Percentiles rank a stretch among this genome's conserved stretches.
Evolutionary conservation across 2,888 invertebrate species (phyloP).

Genomic region (Thera britannica): DNA sequence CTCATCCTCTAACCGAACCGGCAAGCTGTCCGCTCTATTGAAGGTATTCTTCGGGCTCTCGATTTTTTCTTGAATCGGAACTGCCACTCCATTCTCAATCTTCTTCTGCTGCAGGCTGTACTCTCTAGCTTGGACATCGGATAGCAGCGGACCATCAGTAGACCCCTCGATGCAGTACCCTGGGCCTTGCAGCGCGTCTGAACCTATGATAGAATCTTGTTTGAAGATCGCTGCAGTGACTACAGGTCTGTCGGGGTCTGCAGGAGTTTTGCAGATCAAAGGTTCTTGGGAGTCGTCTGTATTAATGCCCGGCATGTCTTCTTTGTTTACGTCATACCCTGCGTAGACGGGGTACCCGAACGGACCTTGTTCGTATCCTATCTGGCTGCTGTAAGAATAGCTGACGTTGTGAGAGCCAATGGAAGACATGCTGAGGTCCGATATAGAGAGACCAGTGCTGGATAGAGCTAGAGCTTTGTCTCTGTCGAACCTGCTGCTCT

Average conservation of each 20-base stretch:
- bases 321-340: conserved; percentile 81
- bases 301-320: conserved; percentile 64
- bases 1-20: conserved; percentile 82
- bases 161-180: conserved; percentile 81
- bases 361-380: conserved; percentile 89
- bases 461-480: conserved; percentile 83
- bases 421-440: conserved; percentile 91
- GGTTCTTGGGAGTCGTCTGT: conserved; percentile 79
- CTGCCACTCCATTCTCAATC: conserved; percentile 71
- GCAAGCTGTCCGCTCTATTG: conserved; percentile 83
- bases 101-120: conserved; percentile 75
- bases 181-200: conserved; percentile 72
- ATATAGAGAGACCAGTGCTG: conserved; percentile 92
- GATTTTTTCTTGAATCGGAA: conserved; percentile 63
- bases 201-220: conserved; percentile 83
- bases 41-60: conserved; percentile 77
- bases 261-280: conserved; percentile 75
- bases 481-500: conserved; percentile 63
- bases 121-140: conserved; percentile 80
- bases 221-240: conserved; percentile 89
- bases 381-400: conserved; percentile 92
- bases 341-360: conserved; percentile 88
- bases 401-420: conserved; percentile 89
- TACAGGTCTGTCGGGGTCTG: conserved; percentile 86
- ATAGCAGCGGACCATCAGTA: conserved; percentile 78